phyloP scores from a whole-genome alignment of 2,888 invertebrate species.

The Scaptomyza tumidula region DNA sequence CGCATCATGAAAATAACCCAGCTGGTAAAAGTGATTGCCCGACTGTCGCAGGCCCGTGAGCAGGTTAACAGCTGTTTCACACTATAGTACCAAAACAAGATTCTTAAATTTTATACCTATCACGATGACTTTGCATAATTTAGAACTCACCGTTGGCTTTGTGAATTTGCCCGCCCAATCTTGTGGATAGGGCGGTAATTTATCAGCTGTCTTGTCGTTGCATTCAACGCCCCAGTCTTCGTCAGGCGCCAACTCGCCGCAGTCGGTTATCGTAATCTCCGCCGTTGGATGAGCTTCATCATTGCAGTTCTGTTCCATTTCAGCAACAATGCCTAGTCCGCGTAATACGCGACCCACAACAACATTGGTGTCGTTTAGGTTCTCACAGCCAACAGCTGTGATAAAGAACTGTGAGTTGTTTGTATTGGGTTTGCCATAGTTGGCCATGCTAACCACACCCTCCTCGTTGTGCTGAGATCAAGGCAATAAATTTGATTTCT shows the following conservation, averaged over 20 bases:
- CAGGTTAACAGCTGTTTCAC: slow-evolving; percentile 85
- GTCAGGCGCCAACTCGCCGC: slow-evolving; percentile 88
- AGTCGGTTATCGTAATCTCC: slow-evolving; percentile 89
- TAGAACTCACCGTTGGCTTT: slow-evolving; percentile 65
- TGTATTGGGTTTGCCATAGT: slow-evolving; percentile 90
- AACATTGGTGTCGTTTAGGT: slow-evolving; percentile 92
- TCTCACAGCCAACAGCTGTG: slow-evolving; percentile 90
- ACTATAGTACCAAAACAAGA: slow-evolving; percentile 77
- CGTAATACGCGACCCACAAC: slow-evolving; percentile 92
- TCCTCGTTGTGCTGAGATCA: slow-evolving; percentile 86
- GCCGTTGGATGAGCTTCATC: slow-evolving; percentile 87
- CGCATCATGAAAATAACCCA: slow-evolving; percentile 87
- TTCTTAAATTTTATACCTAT: background rate
- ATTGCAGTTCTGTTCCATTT: slow-evolving; percentile 88
- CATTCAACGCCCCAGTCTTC: slow-evolving; percentile 89
- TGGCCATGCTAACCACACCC: slow-evolving; percentile 92
- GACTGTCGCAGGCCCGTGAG: slow-evolving; percentile 88
- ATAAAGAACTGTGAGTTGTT: slow-evolving; percentile 98
- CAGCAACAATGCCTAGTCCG: slow-evolving; percentile 90
- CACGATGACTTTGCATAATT: slow-evolving; percentile 12
- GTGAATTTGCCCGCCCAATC: slow-evolving; percentile 87
- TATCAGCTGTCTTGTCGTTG: slow-evolving; percentile 89
- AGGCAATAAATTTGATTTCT: background rate
- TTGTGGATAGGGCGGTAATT: slow-evolving; percentile 90
- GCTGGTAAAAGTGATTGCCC: slow-evolving; percentile 89